phyloP scores from a whole-genome alignment of 2,888 invertebrate species.

The Drosophila parthenogenetica region DNA sequence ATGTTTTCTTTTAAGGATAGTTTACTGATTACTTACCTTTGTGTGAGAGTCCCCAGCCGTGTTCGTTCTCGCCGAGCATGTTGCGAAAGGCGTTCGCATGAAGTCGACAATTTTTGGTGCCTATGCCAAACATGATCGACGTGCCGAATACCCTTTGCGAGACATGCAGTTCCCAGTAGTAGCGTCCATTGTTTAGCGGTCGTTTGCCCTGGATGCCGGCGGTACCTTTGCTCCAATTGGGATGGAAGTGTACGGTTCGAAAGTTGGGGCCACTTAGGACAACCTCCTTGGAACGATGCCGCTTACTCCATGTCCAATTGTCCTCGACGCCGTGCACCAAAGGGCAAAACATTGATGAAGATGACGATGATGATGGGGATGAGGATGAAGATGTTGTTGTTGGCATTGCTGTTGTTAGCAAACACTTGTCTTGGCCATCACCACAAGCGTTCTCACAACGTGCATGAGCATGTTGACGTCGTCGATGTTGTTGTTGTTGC shows the following conservation, averaged over 20 bases:
- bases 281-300: conserved; percentile 87
- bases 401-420: neutral
- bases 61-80: conserved; percentile 89
- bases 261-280: conserved; percentile 86
- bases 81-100: conserved; percentile 90
- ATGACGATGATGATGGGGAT: neutral
- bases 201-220: conserved; percentile 89
- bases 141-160: conserved; percentile 90
- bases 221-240: conserved; percentile 91
- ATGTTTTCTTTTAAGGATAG: neutral
- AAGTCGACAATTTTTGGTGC: conserved; percentile 87
- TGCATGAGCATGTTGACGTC: conserved; percentile 34
- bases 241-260: conserved; percentile 89
- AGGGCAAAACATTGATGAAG: conserved; percentile 53
- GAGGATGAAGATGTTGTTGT: neutral
- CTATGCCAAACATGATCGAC: conserved; percentile 90
- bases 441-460: conserved; percentile 10
- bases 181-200: conserved; percentile 88
- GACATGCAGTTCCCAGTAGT: conserved; percentile 89
- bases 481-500: conserved; percentile 10
- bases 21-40: conserved; percentile 85
- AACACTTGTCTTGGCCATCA: conserved; percentile 13
- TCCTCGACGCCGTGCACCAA: conserved; percentile 87
- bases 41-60: conserved; percentile 91
- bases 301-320: conserved; percentile 89